Evolutionary conservation across 2,888 invertebrate genomes (phyloP).

Genomic region (Parasteatoda lunata): DNA sequence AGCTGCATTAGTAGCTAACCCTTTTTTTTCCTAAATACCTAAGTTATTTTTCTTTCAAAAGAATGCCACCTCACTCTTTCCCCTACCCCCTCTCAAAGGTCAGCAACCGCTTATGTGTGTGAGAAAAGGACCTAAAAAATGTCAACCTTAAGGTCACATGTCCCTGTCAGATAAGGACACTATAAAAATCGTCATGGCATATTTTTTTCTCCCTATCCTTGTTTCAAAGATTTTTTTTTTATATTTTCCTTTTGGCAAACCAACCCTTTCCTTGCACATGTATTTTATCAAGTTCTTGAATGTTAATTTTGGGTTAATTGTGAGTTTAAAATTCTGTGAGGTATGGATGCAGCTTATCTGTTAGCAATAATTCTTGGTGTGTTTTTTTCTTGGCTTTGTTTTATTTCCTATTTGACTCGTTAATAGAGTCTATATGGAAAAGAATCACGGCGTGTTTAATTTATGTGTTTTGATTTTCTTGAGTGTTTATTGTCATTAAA

Average conservation of each 20-base stretch:
- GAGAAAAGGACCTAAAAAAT: constrained; percentile 31
- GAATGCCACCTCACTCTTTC: constrained; percentile 24
- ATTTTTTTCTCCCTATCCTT: neutral
- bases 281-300: constrained; percentile 14
- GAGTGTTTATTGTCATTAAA: neutral
- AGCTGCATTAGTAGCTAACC: neutral
- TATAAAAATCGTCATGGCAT: constrained; percentile 4
- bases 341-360: constrained; percentile 36
- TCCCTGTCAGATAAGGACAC: constrained; percentile 35
- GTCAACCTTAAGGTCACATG: constrained; percentile 31
- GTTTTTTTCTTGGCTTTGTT: constrained; percentile 3
- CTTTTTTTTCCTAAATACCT: constrained; percentile 26
- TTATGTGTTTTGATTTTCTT: neutral
- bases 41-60: constrained; percentile 49
- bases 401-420: neutral
- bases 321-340: constrained; percentile 47
- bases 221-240: neutral
- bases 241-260: neutral
- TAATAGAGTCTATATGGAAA: neutral
- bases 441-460: neutral
- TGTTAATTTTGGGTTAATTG: constrained; percentile 64
- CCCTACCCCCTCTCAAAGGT: constrained; percentile 27
- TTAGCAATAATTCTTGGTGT: neutral
- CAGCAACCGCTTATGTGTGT: constrained; percentile 27
- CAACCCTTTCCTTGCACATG: neutral